phyloP scores from a whole-genome alignment of 1,140 invertebrate species.

The Ceratina japonica region DNA sequence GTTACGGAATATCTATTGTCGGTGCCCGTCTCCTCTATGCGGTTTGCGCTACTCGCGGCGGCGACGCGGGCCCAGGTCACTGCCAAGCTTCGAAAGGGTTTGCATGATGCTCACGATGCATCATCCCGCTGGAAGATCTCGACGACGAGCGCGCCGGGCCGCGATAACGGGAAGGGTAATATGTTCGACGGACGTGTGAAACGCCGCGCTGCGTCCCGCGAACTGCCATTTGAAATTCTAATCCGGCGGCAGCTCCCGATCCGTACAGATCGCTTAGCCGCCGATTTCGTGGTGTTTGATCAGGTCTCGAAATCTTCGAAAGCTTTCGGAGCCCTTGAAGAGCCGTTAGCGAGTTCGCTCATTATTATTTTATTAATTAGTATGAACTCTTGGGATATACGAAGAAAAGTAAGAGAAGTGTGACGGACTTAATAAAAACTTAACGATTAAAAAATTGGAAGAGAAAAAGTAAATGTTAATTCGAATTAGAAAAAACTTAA shows the following conservation, averaged over 20 bases:
- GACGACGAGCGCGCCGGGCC: constrained; percentile 22
- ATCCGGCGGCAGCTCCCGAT: background rate
- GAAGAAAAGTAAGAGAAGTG: too few species aligned
- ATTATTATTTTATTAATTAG: too few species aligned
- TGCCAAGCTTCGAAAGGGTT: constrained; percentile 26
- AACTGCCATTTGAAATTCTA: constrained; percentile 37
- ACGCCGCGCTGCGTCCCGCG: constrained; percentile 1
- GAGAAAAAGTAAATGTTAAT: too few species aligned
- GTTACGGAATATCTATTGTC: constrained; percentile 66
- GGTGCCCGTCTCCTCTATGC: constrained; percentile 32
- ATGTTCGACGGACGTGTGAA: constrained; percentile 47
- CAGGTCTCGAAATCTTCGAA: too few species aligned
- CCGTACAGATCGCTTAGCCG: background rate
- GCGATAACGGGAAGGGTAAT: constrained; percentile 60
- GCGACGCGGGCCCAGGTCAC: background rate
- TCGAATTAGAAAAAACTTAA: too few species aligned
- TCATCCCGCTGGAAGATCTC: constrained; percentile 43
- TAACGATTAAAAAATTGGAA: too few species aligned
- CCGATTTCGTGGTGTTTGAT: background rate
- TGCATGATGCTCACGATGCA: constrained; percentile 40
- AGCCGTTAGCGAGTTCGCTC: too few species aligned
- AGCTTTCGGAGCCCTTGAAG: too few species aligned
- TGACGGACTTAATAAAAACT: too few species aligned
- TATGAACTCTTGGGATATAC: too few species aligned
- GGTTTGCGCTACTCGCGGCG: background rate